phyloP scores from a whole-genome alignment of 2,888 invertebrate genomes.

The Perdita meconis region DNA sequence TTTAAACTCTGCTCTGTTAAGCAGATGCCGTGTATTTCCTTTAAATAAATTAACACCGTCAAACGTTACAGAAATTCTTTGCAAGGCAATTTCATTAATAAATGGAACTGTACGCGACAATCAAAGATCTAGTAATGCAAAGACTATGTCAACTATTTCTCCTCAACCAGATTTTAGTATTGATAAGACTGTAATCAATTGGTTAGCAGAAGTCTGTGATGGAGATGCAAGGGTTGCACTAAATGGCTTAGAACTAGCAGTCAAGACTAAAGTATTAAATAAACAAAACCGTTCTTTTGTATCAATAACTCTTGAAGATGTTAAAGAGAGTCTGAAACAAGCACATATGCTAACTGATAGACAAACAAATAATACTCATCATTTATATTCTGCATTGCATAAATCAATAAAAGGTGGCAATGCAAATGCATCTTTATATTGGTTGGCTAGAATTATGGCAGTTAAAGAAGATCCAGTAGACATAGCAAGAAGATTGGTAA shows the following conservation, averaged over 20 bases:
- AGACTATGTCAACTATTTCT: slow-evolving; percentile 4
- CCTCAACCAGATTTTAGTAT: slow-evolving; percentile 57
- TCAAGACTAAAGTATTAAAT: slow-evolving; percentile 45
- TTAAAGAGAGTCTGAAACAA: slow-evolving; percentile 65
- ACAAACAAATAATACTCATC: slow-evolving; percentile 64
- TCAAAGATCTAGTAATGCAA: background rate
- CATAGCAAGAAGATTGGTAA: slow-evolving; percentile 72
- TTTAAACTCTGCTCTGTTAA: slow-evolving; percentile 91
- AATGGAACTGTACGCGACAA: slow-evolving; percentile 66
- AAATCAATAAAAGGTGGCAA: slow-evolving; percentile 71
- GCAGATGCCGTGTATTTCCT: slow-evolving; percentile 90
- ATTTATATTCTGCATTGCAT: slow-evolving; percentile 72
- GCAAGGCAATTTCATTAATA: slow-evolving; percentile 85
- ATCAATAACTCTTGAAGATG: slow-evolving; percentile 56
- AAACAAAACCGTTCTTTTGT: background rate
- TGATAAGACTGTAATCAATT: slow-evolving; percentile 56
- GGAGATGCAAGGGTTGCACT: slow-evolving; percentile 73
- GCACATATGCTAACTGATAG: slow-evolving; percentile 49
- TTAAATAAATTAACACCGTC: slow-evolving; percentile 88
- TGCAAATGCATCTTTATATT: slow-evolving; percentile 70
- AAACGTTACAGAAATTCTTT: slow-evolving; percentile 87
- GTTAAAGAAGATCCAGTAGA: slow-evolving; percentile 74
- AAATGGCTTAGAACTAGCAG: slow-evolving; percentile 67
- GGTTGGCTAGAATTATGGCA: slow-evolving; percentile 75
- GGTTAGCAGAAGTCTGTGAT: slow-evolving; percentile 69